These are phyloP conservation scores for Dendrocincla fuliginosa DNA, from an alignment of 2,797 vertebrate genomes.

Conservation along the genomic window DNA sequence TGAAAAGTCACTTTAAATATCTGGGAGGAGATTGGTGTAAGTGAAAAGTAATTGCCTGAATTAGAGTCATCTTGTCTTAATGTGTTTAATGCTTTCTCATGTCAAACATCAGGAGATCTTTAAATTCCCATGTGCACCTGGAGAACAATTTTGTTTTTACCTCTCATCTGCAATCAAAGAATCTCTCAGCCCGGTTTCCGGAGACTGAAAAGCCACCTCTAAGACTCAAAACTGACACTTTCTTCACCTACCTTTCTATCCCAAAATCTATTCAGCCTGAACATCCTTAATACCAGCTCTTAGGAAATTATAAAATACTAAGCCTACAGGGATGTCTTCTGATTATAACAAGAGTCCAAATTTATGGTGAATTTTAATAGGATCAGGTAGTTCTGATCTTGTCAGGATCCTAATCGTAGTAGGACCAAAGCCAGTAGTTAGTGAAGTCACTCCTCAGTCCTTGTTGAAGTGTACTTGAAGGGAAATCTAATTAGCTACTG, in stretches of 20 bases:
- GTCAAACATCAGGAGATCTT: not conserved
- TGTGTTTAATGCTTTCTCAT: not conserved
- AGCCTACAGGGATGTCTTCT: not conserved
- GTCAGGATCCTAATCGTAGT: not conserved
- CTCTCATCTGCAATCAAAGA: not conserved
- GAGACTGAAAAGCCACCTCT: not conserved
- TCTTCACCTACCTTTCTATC: not conserved
- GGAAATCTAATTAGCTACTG: not conserved
- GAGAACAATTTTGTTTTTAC: not conserved
- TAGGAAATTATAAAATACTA: not conserved
- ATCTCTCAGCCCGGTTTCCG: not conserved
- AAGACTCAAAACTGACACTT: not conserved
- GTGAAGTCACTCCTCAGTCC: not conserved
- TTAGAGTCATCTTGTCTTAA: not conserved
- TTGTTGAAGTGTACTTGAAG: not conserved
- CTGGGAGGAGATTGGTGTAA: not conserved
- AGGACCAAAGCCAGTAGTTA: not conserved
- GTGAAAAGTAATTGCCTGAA: constrained; percentile 6
- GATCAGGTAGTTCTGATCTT: not conserved
- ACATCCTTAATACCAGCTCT: not conserved
- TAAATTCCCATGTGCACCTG: not conserved
- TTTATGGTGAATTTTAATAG: not conserved
- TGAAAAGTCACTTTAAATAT: not conserved
- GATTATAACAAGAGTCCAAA: not conserved
- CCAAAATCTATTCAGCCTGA: not conserved